A percentile compares a stretch with the other conserved stretches of the same genome.
Conservation (phyloP, 2,797 vertebrate genomes). For the Parauchenoglanis ngamensis region DNA sequence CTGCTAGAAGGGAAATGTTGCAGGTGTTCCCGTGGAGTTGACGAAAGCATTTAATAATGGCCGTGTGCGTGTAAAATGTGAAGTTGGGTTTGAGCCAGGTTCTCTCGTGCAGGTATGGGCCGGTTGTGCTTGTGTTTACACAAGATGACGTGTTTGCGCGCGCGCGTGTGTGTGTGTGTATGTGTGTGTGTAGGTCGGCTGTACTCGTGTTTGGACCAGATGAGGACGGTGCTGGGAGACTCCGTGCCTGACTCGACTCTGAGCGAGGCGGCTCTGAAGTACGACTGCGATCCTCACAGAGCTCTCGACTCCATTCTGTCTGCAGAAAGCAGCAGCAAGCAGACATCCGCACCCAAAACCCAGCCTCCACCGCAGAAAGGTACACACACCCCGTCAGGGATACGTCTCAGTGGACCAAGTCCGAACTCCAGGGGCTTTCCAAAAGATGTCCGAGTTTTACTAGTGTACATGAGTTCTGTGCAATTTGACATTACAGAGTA, state of each 20-base stretch:
- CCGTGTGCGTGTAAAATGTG: constrained; percentile 48
- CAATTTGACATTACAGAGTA: neutral
- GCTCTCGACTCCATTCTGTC: constrained; percentile 88
- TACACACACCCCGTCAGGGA: constrained; percentile 61
- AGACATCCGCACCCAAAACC: constrained; percentile 40
- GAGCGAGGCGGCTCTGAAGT: constrained; percentile 82
- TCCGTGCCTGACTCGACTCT: constrained; percentile 83
- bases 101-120: neutral
- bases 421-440: constrained; percentile 54
- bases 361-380: constrained; percentile 78
- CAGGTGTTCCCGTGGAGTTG: constrained; percentile 17
- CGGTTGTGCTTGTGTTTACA: neutral
- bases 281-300: constrained; percentile 86
- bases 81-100: constrained; percentile 26
- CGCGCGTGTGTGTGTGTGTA: neutral
- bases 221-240: constrained; percentile 90
- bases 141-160: neutral
- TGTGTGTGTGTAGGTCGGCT: constrained; percentile 80
- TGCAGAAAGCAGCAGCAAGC: constrained; percentile 66
- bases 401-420: constrained; percentile 26
- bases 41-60: neutral
- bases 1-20: neutral
- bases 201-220: constrained; percentile 93
- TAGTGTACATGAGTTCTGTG: neutral
- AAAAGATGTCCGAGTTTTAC: neutral